A percentile compares a stretch with the other conserved stretches of the same genome.
These are phyloP conservation scores for Cryptoprocta ferox DNA, from an alignment of 2,797 vertebrate genomes.

Conservation along the genomic window DNA sequence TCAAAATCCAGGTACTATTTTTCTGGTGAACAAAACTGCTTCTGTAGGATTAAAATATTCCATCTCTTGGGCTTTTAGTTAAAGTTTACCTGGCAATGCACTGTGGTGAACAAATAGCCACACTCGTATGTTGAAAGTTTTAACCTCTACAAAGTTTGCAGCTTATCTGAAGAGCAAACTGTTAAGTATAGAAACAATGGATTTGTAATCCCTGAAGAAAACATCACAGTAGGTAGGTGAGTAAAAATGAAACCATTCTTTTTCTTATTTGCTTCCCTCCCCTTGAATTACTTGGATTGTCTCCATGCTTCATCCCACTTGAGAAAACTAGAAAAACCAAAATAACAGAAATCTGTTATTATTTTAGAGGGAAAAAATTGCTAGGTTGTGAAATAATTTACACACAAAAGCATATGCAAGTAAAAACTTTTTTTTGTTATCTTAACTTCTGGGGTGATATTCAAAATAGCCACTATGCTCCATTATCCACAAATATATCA, in stretches of 20 bases:
- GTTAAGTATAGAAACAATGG: neutral
- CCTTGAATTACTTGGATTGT: neutral
- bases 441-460: neutral
- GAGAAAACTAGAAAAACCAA: neutral
- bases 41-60: constrained; percentile 63
- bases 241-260: neutral
- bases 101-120: neutral
- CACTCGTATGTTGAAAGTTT: neutral
- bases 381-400: neutral
- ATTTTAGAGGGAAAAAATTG: neutral
- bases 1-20: constrained; percentile 9
- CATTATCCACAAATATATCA: neutral
- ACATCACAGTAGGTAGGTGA: neutral
- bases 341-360: neutral
- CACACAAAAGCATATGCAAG: neutral
- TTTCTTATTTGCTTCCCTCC: neutral
- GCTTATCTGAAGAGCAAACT: neutral
- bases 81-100: neutral
- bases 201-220: neutral
- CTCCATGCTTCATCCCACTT: neutral
- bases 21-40: constrained; percentile 36
- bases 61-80: neutral
- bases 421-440: neutral
- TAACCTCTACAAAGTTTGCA: neutral
- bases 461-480: neutral